Percentiles rank a stretch among this genome's conserved stretches.
phyloP scores from a whole-genome alignment of 2,797 vertebrate genomes.

The Salmo trutta region DNA sequence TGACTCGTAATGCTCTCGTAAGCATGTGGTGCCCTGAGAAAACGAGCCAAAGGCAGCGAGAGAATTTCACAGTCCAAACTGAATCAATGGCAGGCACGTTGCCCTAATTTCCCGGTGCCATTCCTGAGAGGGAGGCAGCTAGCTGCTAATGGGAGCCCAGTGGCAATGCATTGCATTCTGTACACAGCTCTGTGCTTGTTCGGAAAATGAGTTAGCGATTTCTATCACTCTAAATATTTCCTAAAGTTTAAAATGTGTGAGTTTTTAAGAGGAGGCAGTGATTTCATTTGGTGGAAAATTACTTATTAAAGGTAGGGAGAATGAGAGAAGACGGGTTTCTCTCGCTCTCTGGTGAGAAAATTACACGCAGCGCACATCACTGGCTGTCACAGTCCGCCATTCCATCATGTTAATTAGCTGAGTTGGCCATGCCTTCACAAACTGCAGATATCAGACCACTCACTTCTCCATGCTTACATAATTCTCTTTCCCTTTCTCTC shows the following conservation, averaged over 20 bases:
- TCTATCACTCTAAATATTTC: slow-evolving; percentile 11
- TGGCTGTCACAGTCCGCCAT: neutral
- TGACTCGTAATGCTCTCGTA: neutral
- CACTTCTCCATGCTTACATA: neutral
- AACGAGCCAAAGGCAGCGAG: neutral
- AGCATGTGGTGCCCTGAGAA: neutral
- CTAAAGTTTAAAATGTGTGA: slow-evolving; percentile 23
- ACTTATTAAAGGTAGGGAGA: slow-evolving; percentile 37
- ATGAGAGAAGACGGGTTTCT: slow-evolving; percentile 13
- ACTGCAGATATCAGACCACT: neutral
- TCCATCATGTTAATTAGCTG: neutral
- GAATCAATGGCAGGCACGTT: neutral
- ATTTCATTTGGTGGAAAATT: slow-evolving; percentile 40
- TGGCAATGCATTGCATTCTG: neutral
- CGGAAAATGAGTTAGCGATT: neutral
- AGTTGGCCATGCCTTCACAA: neutral
- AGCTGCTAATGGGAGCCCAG: neutral
- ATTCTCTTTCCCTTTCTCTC: slow-evolving; percentile 6
- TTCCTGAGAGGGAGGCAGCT: neutral
- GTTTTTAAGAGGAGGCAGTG: slow-evolving; percentile 31
- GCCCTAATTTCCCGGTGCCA: neutral
- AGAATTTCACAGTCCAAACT: neutral
- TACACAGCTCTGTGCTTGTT: neutral
- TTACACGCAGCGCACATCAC: slow-evolving; percentile 24
- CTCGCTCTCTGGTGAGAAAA: slow-evolving; percentile 23